Base-by-base conservation (phyloP, 2,113 vertebrate genomes). In the Coregonus clupeaformis region DNA sequence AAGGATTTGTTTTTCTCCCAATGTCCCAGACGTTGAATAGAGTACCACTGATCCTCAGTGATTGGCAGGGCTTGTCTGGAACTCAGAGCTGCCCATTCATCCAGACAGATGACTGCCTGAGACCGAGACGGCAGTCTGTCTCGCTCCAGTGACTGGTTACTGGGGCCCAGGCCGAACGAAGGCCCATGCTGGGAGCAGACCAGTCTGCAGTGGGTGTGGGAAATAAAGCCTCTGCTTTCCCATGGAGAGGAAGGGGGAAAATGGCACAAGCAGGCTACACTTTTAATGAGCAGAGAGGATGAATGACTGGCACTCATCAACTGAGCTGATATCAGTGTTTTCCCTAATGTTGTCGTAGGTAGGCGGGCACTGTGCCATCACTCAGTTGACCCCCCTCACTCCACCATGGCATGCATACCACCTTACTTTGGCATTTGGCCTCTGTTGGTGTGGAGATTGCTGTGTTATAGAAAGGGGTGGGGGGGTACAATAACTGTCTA, bases 211-310 rank as follows among this genome's bases (percentile, higher is more conserved):
- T 32, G 77, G 14, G 70, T 75, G 73, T 73, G 68, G 76, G 73
- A 80, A 82, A 80, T 72, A 63, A 82, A 76, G 74, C 64, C 59
- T 36, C 14, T 7, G 30, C 49, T 65, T 49, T 52, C 36, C 77
- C 77, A 18, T 67, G 75, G 70, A 66, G 71, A 76, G 62, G 18
- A 30, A 18, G 27, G 13, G 9, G 27, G 62, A 14, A 64, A 27
- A 25, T 24, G 0, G 62, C 47, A 74, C 47, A 75, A 72, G 25
- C 4, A 18, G 7, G 25, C 22, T 25, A 12, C 24, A 72, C 36
- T 47, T 72, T 72, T 60, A 73, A 73, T 78, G 49, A 60, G 60
- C 45, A 5, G 25, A n/a, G 52, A 68, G 3, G 76, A 68, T 59
- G 62, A 75, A 57, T 69, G 73, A 69, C 20, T 45, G 49, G 16